Conservation (phyloP, 2,888 invertebrate genomes). For the Luperina testacea region DNA sequence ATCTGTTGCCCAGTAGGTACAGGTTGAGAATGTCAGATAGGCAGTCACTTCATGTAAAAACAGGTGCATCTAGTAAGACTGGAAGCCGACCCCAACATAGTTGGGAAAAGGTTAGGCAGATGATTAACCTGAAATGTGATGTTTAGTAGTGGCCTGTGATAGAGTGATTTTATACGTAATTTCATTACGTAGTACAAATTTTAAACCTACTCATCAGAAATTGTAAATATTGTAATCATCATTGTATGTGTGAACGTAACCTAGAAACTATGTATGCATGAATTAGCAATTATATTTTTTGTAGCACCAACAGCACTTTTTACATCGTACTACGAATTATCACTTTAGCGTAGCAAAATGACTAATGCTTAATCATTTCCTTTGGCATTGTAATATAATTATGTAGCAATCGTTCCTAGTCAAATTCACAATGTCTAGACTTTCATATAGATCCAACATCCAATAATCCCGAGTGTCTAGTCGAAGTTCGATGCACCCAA, state of each 20-base stretch:
- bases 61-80: not conserved
- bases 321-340: slow-evolving; percentile 2
- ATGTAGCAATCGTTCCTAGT: not conserved
- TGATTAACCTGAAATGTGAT: not conserved
- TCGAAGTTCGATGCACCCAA: slow-evolving; percentile 73
- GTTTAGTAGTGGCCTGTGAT: not conserved
- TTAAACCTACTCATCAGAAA: not conserved
- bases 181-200: slow-evolving; percentile 17
- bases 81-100: not conserved
- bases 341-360: slow-evolving; percentile 20
- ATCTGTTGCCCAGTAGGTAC: not conserved
- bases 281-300: slow-evolving; percentile 35
- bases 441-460: slow-evolving; percentile 13
- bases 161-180: not conserved
- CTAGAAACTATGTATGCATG: not conserved
- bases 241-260: not conserved
- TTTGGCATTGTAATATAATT: not conserved
- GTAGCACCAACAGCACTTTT: slow-evolving; percentile 4
- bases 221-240: not conserved
- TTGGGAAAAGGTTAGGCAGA: not conserved
- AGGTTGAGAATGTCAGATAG: not conserved
- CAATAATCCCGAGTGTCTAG: slow-evolving; percentile 22
- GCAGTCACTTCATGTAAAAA: not conserved
- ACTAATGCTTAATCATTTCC: slow-evolving; percentile 12
- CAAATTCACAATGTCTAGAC: slow-evolving; percentile 12